phyloP scores from a whole-genome alignment of 2,888 invertebrate species.

The Acrobasis consociella region DNA sequence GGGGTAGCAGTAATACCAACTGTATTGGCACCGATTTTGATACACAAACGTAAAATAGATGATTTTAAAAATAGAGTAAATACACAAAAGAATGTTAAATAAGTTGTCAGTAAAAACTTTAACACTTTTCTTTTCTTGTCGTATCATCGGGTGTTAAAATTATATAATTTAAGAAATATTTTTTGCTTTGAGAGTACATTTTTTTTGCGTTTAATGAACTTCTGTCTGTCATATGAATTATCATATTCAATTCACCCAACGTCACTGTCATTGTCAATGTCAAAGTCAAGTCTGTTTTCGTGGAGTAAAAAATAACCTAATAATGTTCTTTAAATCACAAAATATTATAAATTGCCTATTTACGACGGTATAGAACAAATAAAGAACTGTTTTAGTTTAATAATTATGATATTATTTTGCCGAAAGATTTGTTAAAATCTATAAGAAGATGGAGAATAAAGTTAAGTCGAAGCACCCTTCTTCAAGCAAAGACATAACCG shows the following conservation, averaged over 20 bases:
- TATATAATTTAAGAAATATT: too few relatives aligned
- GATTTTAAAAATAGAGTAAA: too few relatives aligned
- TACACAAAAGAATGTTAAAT: too few relatives aligned
- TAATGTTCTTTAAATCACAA: not conserved
- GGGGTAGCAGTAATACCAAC: too few relatives aligned
- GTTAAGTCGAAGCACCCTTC: conserved; percentile 48
- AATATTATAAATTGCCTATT: not conserved
- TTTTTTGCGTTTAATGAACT: not conserved
- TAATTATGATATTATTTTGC: conserved; percentile 35
- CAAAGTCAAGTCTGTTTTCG: not conserved
- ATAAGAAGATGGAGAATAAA: conserved; percentile 63
- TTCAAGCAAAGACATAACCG: conserved; percentile 58
- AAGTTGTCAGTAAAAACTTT: too few relatives aligned
- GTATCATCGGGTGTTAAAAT: too few relatives aligned
- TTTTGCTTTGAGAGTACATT: too few relatives aligned
- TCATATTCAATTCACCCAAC: too few relatives aligned
- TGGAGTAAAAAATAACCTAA: not conserved
- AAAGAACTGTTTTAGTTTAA: not conserved
- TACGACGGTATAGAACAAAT: not conserved
- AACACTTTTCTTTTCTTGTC: too few relatives aligned
- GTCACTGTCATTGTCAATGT: not conserved
- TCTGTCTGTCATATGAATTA: not conserved
- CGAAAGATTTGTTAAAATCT: conserved; percentile 34
- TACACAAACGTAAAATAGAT: too few relatives aligned
- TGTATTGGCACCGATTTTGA: too few relatives aligned